A percentile compares a stretch with the other conserved stretches of the same genome.
Conservation (phyloP, 2,888 invertebrate species). For the Nebria brevicollis region DNA sequence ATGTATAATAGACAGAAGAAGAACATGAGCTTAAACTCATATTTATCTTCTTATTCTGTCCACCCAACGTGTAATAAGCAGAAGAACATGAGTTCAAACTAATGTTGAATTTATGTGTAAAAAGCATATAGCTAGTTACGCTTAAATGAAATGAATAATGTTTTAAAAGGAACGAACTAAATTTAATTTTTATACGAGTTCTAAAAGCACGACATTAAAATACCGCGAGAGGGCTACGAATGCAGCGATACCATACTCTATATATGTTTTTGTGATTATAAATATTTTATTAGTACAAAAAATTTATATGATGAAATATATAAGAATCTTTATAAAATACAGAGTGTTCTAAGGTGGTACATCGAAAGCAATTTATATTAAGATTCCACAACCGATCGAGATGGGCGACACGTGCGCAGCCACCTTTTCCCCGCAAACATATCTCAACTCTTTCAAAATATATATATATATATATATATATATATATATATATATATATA, state of each 20-base stretch:
- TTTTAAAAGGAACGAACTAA: too few species aligned
- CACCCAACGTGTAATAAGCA: too few species aligned
- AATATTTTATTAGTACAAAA: background rate
- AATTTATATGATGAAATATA: background rate
- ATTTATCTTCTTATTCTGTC: too few species aligned
- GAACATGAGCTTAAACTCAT: too few species aligned
- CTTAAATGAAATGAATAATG: too few species aligned
- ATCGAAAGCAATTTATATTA: conserved; percentile 1
- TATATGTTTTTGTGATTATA: background rate
- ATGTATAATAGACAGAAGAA: too few species aligned
- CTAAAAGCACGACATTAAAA: too few species aligned
- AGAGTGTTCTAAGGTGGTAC: background rate
- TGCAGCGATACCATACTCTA: background rate
- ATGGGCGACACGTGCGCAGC: background rate
- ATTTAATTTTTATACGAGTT: too few species aligned
- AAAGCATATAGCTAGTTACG: too few species aligned
- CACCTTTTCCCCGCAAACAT: background rate
- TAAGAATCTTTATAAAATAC: background rate
- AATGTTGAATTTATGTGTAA: too few species aligned
- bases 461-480: background rate
- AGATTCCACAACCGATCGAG: background rate
- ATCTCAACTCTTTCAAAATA: background rate
- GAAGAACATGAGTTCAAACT: too few species aligned
- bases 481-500: conserved; percentile 10
- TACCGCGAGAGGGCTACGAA: too few species aligned